phyloP scores from a whole-genome alignment of 2,888 invertebrate genomes.

The Unio delphinus region DNA sequence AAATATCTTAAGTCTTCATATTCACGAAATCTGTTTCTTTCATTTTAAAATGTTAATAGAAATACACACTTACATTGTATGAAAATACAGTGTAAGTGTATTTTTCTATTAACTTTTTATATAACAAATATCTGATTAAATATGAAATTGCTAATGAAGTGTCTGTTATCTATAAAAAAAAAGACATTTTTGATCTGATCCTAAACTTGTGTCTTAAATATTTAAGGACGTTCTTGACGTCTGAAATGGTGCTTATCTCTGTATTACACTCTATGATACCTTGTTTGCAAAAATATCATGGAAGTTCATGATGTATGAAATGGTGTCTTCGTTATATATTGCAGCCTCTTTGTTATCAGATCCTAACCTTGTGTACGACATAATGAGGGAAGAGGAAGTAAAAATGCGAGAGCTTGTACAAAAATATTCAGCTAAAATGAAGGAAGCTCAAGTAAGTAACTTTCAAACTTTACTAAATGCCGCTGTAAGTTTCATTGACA shows the following conservation, averaged over 20 bases:
- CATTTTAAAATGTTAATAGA: too few relatives aligned
- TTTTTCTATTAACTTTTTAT: too few relatives aligned
- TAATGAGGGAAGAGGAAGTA: slow-evolving; percentile 30
- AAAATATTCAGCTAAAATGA: slow-evolving; percentile 32
- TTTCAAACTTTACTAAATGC: too few relatives aligned
- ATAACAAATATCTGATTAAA: too few relatives aligned
- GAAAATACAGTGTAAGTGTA: too few relatives aligned
- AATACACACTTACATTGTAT: too few relatives aligned
- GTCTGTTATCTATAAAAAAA: too few relatives aligned
- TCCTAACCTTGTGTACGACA: slow-evolving; percentile 26
- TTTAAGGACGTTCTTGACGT: slow-evolving; percentile 9
- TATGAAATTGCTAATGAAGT: too few relatives aligned
- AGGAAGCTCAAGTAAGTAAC: slow-evolving; percentile 24
- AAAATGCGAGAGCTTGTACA: slow-evolving; percentile 23
- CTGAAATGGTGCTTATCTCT: neutral
- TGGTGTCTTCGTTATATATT: neutral
- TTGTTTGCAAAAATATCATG: slow-evolving; percentile 23
- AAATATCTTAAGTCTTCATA: too few relatives aligned
- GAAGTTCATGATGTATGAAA: slow-evolving; percentile 4
- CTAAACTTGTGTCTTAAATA: slow-evolving; percentile 25
- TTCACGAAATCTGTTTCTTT: too few relatives aligned
- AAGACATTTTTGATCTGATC: slow-evolving; percentile 22
- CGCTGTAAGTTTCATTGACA: too few relatives aligned
- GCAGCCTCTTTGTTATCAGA: slow-evolving; percentile 29
- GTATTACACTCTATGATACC: slow-evolving; percentile 17